Base-by-base conservation (phyloP, 1,140 invertebrate genomes). In the Drosophila simulans region DNA sequence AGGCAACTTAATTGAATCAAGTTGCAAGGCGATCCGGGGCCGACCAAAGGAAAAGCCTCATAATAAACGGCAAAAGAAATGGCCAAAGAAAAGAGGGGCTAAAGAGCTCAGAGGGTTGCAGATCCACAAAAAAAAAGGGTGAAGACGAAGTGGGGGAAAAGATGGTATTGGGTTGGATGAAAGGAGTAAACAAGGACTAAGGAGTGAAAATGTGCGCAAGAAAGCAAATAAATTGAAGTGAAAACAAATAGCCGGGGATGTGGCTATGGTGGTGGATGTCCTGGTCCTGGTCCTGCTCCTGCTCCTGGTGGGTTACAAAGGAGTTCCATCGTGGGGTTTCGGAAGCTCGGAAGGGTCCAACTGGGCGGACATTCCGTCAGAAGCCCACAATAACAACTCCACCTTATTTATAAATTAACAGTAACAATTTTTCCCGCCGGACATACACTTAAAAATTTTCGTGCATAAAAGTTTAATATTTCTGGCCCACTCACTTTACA, bases 371-470 rank as follows among this genome's bases (percentile, higher is more conserved):
- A 45, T 59, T 53, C 69, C 82, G 65, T 63, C 52, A 71, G 46
- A 49, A 45, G 37, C 57, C 70, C 63, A 76, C 64, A 74, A 75
- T 73, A 86, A 74, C 63, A 86, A 77, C 78, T 65, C 55, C 64
- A 78, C 82, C 82, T 82, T 86, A 86, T 88, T 86, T 86, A 88
- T 79, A 86, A 86, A 86, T 86, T 82, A 86, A 88, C 79, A 86
- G 82, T 79, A 79, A 83, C 83, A 79, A 88, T 88, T 86, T 86
- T 82, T 79, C 75, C 82, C 83, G 78, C 60, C 78, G 82, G 82
- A 86, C 75, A 79, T 86, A 66, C 83, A 86, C 83, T 82, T 88
- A 79, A 72, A 78, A 82, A 72, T 86, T 88, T 86, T 75, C 40
- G 58, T 55, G 40, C 65, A 86, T 83, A 79, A 86, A 86, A 88